phyloP scores from a whole-genome alignment of 2,113 vertebrate genomes.

The Brienomyrus longianalis region DNA sequence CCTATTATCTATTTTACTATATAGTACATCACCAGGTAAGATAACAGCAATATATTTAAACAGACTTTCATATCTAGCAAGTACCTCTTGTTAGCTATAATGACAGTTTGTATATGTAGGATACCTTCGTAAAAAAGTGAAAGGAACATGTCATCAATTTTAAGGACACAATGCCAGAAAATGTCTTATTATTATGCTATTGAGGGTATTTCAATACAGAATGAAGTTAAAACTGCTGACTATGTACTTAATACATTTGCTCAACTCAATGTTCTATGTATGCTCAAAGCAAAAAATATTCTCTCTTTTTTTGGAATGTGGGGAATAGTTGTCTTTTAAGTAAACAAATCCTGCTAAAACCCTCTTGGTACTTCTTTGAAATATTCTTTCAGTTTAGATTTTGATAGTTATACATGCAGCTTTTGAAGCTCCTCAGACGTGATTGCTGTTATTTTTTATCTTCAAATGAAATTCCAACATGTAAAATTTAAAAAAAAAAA shows the following conservation, averaged over 20 bases:
- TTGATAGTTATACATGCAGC: neutral
- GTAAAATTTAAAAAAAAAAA: neutral
- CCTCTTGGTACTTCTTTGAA: neutral
- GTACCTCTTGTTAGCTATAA: constrained; percentile 31
- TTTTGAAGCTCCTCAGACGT: neutral
- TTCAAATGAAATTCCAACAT: neutral
- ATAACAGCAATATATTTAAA: constrained; percentile 36
- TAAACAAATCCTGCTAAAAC: neutral
- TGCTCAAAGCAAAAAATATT: neutral
- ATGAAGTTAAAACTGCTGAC: neutral
- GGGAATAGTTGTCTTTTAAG: neutral
- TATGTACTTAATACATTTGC: neutral
- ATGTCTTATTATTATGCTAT: neutral
- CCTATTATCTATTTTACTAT: constrained; percentile 27
- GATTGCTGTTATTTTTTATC: neutral
- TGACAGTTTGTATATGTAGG: neutral
- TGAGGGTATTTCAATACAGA: neutral
- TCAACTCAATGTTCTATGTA: neutral
- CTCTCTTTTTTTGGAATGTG: neutral
- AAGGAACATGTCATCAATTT: neutral
- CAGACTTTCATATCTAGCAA: constrained; percentile 12
- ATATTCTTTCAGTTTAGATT: neutral
- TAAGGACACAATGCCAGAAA: neutral
- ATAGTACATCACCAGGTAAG: constrained; percentile 32
- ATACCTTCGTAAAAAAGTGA: neutral